A percentile compares a stretch with the other conserved stretches of the same genome.
Evolutionary conservation across 2,113 vertebrate genomes (phyloP).

Genomic region (Strigops habroptila): DNA sequence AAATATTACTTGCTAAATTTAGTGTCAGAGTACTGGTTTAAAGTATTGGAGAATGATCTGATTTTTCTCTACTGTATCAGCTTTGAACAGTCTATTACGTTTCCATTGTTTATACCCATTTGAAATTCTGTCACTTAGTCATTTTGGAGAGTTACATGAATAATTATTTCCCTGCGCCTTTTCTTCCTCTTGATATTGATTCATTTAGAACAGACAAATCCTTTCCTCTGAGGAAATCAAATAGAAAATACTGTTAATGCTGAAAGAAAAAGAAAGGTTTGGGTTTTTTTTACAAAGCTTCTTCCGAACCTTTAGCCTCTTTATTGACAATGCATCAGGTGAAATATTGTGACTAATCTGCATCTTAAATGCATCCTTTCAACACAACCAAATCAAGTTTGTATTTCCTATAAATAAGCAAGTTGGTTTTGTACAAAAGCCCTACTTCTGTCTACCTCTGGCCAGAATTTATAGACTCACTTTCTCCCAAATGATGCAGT

Average conservation of each 20-base stretch:
- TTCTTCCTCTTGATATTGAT: background rate
- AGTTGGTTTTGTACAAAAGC: background rate
- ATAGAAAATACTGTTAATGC: background rate
- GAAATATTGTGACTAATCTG: background rate
- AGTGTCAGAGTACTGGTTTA: background rate
- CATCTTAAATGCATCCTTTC: background rate
- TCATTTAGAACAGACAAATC: background rate
- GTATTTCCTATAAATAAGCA: background rate
- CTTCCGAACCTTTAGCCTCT: background rate
- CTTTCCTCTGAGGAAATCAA: background rate
- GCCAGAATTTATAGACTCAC: background rate
- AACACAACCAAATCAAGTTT: background rate
- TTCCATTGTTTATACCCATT: background rate
- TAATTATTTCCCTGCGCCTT: background rate
- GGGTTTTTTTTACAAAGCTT: background rate
- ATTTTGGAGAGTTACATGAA: background rate
- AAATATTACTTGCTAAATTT: background rate
- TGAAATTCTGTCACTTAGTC: background rate
- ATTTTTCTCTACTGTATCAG: background rate
- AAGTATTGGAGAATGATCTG: background rate
- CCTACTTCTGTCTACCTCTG: background rate
- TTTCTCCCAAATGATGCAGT: background rate
- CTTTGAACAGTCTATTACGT: background rate
- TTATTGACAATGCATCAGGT: background rate
- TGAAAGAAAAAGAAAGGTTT: background rate